Evolutionary conservation across 2,113 vertebrate genomes (phyloP).

Genomic region (Struthio camelus): DNA sequence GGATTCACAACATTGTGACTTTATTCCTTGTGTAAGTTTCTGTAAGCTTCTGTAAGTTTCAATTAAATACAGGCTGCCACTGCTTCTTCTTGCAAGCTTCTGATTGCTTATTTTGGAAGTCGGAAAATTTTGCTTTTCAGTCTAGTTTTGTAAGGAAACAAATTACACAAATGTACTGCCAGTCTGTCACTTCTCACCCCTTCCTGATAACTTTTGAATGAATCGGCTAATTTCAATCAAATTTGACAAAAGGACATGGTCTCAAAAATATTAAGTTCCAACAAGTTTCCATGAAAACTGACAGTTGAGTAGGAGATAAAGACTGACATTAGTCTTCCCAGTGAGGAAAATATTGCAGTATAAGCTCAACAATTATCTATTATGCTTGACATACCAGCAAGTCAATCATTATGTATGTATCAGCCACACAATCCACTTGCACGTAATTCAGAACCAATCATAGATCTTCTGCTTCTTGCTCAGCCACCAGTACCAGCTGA

Average conservation of each 20-base stretch:
- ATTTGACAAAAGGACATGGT: constrained; percentile 15
- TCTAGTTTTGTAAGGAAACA: background rate
- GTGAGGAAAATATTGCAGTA: constrained; percentile 43
- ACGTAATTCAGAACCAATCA: background rate
- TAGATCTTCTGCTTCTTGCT: background rate
- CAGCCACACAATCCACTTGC: background rate
- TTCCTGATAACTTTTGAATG: background rate
- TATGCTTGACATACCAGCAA: background rate
- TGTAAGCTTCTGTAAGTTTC: background rate
- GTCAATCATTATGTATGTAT: background rate
- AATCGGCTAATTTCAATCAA: constrained; percentile 48
- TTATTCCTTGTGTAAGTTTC: too few relatives aligned
- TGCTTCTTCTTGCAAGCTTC: background rate
- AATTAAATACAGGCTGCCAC: background rate
- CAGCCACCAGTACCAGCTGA: background rate
- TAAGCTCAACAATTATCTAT: constrained; percentile 48
- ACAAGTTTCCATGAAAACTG: constrained; percentile 52
- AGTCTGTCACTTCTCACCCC: background rate
- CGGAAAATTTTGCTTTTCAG: background rate
- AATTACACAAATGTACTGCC: background rate
- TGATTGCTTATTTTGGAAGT: background rate
- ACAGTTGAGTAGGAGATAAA: constrained; percentile 58
- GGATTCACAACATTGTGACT: background rate
- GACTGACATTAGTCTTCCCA: constrained; percentile 34
- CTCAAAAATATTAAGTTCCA: constrained; percentile 24